phyloP scores from a whole-genome alignment of 2,888 invertebrate species.

The Labia minor region DNA sequence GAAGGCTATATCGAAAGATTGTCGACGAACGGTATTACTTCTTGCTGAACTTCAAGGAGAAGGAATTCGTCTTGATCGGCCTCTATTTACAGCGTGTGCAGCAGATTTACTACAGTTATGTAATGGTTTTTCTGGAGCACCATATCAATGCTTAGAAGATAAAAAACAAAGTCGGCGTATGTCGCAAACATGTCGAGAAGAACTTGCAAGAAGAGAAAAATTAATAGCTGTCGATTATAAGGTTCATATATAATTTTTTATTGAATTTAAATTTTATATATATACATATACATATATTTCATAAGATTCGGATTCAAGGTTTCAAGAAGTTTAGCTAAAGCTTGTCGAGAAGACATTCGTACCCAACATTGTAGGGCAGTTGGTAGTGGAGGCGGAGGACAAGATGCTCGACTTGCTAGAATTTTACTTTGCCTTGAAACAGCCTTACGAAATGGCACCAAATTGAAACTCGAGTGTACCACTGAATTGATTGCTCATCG shows the following conservation, averaged over 20 bases:
- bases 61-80: conserved; percentile 76
- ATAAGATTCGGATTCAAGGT: conserved; percentile 40
- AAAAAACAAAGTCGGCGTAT: not conserved
- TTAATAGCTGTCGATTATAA: conserved; percentile 83
- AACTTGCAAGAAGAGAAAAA: conserved; percentile 74
- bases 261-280: no score
- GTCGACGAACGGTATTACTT: not conserved
- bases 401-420: conserved; percentile 74
- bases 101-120: conserved; percentile 73
- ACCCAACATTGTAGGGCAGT: conserved; percentile 73
- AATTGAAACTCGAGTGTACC: conserved; percentile 66
- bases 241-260: no score
- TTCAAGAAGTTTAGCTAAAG: conserved; percentile 74
- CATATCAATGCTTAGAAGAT: not conserved
- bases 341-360: conserved; percentile 83
- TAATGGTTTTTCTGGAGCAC: conserved; percentile 22
- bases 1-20: not conserved
- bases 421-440: conserved; percentile 85
- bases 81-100: conserved; percentile 80
- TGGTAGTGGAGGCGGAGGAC: conserved; percentile 57
- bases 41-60: conserved; percentile 73
- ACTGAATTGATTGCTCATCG: conserved; percentile 86
- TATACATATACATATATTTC: no score
- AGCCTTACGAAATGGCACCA: conserved; percentile 60
- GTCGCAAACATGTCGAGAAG: conserved; percentile 58